Percentiles rank a stretch among this genome's conserved stretches.
These are phyloP conservation scores for Eupithecia dodoneata DNA, from an alignment of 2,888 invertebrate species.

Conservation along the genomic window DNA sequence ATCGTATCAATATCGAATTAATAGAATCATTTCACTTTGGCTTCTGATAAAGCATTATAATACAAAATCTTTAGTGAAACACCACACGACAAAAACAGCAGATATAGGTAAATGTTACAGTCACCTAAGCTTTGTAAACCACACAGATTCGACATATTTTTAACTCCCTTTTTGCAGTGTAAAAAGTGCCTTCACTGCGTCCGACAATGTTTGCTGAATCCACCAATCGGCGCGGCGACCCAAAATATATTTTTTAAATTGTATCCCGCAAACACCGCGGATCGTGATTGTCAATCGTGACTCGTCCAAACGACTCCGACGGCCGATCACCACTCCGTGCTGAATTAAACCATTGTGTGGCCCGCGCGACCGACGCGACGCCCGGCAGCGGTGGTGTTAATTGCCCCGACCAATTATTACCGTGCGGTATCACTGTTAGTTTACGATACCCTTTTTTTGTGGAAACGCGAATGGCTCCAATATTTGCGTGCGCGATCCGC, in stretches of 20 bases:
- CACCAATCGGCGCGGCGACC: background rate
- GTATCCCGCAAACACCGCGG: constrained; percentile 41
- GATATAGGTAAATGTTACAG: background rate
- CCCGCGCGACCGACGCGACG: constrained; percentile 27
- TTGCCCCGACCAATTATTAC: constrained; percentile 65
- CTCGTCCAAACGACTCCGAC: constrained; percentile 44
- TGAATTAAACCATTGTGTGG: constrained; percentile 60
- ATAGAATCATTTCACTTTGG: background rate
- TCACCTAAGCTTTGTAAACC: background rate
- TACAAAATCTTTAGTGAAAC: background rate
- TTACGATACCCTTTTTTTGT: constrained; percentile 54
- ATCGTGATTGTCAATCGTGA: constrained; percentile 59
- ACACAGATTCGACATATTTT: background rate
- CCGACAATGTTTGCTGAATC: constrained; percentile 20
- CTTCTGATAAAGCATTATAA: background rate
- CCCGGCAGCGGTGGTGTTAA: constrained; percentile 51
- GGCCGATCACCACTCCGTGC: constrained; percentile 53
- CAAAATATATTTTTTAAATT: constrained; percentile 44
- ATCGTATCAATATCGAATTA: background rate
- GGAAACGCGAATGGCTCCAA: constrained; percentile 28
- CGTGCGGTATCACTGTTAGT: constrained; percentile 61
- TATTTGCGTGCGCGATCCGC: constrained; percentile 47
- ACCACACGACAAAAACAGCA: background rate
- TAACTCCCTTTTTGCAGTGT: background rate
- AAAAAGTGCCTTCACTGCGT: background rate